These are phyloP conservation scores for Lepidothrix coronata DNA, from an alignment of 2,113 vertebrate species.

Conservation along the genomic window DNA sequence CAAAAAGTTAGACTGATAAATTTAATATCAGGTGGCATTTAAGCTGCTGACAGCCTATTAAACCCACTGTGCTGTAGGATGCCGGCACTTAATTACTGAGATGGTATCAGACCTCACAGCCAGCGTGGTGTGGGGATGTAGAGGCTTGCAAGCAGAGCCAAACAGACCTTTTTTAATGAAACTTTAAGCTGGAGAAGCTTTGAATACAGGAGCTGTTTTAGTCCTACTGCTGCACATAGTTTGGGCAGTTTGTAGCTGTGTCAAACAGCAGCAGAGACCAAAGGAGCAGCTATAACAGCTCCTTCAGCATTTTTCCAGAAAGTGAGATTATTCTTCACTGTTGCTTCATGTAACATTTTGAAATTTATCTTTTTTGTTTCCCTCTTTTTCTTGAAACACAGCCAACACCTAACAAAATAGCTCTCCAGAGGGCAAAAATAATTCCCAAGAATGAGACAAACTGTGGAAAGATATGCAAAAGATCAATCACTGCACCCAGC, in stretches of 20 bases:
- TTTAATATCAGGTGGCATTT: slow-evolving; percentile 31
- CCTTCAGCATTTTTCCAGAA: background rate
- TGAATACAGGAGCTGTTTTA: background rate
- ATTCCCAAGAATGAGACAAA: background rate
- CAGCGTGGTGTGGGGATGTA: fast-evolving
- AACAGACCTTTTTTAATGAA: background rate
- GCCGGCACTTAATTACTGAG: slow-evolving; percentile 25
- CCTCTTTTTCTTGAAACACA: background rate
- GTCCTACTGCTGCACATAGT: background rate
- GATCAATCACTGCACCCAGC: background rate
- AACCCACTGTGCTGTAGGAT: background rate
- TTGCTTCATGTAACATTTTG: background rate
- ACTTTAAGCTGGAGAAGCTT: background rate
- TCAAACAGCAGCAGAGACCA: background rate
- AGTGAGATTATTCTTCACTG: background rate
- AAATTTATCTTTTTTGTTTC: background rate
- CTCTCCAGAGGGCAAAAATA: background rate
- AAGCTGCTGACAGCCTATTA: slow-evolving; percentile 44
- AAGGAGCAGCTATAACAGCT: background rate
- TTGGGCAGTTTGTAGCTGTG: background rate
- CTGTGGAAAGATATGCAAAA: background rate
- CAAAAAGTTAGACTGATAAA: background rate
- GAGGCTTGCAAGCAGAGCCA: background rate
- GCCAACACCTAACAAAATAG: background rate
- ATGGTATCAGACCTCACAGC: slow-evolving; percentile 3